phyloP scores from a whole-genome alignment of 2,888 invertebrate species.

The Cataglyphis cursor region DNA sequence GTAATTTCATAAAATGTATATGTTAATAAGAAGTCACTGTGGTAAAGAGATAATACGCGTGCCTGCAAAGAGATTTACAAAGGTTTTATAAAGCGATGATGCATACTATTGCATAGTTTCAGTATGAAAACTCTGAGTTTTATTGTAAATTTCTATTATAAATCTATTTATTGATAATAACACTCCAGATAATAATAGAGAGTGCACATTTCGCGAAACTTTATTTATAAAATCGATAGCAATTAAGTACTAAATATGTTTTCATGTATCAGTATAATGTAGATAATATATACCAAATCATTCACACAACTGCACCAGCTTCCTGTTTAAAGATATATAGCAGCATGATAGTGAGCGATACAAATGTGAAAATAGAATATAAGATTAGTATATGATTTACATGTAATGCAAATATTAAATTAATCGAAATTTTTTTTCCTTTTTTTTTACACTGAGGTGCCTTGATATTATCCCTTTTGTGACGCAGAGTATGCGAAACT shows the following conservation, averaged over 20 bases:
- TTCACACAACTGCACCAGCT: not conserved
- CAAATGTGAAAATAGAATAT: constrained; percentile 9
- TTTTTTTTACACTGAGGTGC: not conserved
- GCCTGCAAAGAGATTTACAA: constrained; percentile 10
- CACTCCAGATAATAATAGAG: not conserved
- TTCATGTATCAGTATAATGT: constrained; percentile 14
- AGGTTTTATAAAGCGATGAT: constrained; percentile 25
- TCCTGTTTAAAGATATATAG: not conserved
- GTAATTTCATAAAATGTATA: constrained; percentile 13
- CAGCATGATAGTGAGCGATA: not conserved
- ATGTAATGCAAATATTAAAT: not conserved
- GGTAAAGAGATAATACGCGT: constrained; percentile 1
- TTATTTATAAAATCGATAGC: constrained; percentile 24
- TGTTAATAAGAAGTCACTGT: not conserved
- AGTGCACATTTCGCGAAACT: not conserved
- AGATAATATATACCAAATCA: constrained; percentile 6
- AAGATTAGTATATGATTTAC: not conserved
- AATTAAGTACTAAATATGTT: not conserved
- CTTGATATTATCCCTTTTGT: not conserved
- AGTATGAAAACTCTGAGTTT: constrained; percentile 25
- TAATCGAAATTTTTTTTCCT: not conserved
- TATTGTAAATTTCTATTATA: constrained; percentile 1
- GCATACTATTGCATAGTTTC: constrained; percentile 1
- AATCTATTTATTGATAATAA: constrained; percentile 12
- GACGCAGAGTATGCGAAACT: not conserved